Percentiles rank a stretch among this genome's conserved stretches.
Conservation (phyloP, 2,113 vertebrate species). For the Daubentonia madagascariensis region DNA sequence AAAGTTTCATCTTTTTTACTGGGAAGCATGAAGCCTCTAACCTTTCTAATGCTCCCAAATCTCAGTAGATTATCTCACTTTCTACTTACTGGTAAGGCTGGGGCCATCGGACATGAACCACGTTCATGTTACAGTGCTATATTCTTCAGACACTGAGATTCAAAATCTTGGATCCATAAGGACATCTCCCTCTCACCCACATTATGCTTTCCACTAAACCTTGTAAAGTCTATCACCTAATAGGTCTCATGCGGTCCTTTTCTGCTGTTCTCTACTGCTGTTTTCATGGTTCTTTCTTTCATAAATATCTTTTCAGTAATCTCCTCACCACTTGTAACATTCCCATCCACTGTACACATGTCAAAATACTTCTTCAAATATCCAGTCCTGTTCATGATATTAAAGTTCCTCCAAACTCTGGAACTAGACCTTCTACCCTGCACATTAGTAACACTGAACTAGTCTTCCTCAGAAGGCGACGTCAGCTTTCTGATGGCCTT, state of each 20-base stretch:
- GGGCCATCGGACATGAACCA: not conserved
- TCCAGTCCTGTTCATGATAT: not conserved
- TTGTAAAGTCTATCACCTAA: not conserved
- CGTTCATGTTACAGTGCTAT: accelerated
- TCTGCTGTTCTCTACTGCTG: not conserved
- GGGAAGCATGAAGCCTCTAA: not conserved
- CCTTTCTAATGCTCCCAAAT: not conserved
- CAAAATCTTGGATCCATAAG: not conserved
- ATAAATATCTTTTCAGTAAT: not conserved
- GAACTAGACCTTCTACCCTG: not conserved
- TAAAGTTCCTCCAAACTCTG: not conserved
- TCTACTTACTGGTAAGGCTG: not conserved
- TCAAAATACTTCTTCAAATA: not conserved
- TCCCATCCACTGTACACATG: not conserved
- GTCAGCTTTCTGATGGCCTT: not conserved
- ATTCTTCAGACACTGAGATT: not conserved
- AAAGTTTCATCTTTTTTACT: not conserved
- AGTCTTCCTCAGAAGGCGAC: not conserved
- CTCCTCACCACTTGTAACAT: not conserved
- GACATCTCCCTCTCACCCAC: not conserved
- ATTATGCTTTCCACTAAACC: not conserved
- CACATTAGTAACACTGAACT: not conserved
- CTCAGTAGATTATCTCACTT: not conserved
- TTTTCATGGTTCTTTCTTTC: not conserved
- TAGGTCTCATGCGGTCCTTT: not conserved